Percentiles rank a stretch among this genome's conserved stretches.
Evolutionary conservation across 2,888 invertebrate species (phyloP).

Genomic region (Ischnura elegans): DNA sequence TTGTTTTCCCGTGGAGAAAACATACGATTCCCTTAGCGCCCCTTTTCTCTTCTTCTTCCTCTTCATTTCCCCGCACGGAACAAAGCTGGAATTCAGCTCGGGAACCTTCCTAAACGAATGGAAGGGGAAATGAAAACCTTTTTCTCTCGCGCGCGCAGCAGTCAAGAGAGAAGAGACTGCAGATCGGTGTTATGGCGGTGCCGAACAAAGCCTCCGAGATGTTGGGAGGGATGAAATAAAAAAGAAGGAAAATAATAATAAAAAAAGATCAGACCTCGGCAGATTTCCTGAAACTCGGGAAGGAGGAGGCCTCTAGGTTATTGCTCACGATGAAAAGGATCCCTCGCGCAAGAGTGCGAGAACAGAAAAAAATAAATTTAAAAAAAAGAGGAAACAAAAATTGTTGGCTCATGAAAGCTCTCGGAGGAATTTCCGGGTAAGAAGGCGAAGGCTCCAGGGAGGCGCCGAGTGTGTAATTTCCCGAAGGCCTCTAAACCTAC

Average conservation of each 20-base stretch:
- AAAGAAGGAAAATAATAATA: not conserved
- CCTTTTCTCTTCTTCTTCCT: not conserved
- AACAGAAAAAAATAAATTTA: not conserved
- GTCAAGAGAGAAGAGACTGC: not conserved
- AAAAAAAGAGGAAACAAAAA: no score
- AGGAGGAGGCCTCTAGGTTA: not conserved
- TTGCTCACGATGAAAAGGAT: constrained; percentile 4
- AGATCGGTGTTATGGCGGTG: not conserved
- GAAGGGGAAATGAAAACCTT: not conserved
- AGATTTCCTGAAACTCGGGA: not conserved
- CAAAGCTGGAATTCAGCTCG: constrained; percentile 2
- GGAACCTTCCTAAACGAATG: not conserved
- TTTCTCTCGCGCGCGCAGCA: not conserved
- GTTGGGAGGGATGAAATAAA: not conserved
- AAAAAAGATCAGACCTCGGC: not conserved
- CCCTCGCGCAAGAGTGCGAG: not conserved
- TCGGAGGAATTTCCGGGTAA: not conserved
- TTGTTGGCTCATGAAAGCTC: not conserved
- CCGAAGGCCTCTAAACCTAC: no score
- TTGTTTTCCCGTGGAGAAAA: not conserved
- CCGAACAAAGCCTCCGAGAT: not conserved
- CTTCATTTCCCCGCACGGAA: not conserved
- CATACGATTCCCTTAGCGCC: not conserved
- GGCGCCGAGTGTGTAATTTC: not conserved
- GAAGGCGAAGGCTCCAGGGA: not conserved